Base-by-base conservation (phyloP, 2,113 vertebrate species). In the Heteronetta atricapilla region DNA sequence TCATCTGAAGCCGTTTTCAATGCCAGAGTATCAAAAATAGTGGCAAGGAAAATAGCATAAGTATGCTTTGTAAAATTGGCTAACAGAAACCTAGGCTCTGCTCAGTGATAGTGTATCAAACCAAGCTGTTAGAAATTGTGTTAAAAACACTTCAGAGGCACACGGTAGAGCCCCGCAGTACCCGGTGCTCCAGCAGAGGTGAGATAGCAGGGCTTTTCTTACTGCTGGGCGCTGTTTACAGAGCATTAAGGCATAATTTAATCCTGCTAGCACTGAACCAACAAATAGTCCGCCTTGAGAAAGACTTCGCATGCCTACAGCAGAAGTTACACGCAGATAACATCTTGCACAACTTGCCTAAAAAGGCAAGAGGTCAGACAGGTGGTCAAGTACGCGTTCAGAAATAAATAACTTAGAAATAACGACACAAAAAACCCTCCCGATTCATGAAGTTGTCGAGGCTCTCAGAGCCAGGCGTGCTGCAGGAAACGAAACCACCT, bases 41-140 rank as follows among this genome's bases (percentile, higher is more conserved):
- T 0, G 6, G 23, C 42, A n/a, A 44, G 8, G 46, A 82, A 84
- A 73, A 3, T 34, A 28, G 20, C 34, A 6, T 74, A 75, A 82
- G 15, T 1, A 16, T 1, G 7, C 46, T 74, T 74, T 1, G 6
- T 44, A 44, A 87, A 85, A 81, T 13, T 63, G 13, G 13, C 6
- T 2, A 42, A 12, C 6, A 55, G 12, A 55, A 93, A 38, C 13
- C 50, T 6, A 6, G 0, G 25, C 4, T 44, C n/a, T 8, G 31
- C 25, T 36, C 8, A 0, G 58, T 4, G 38, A 38, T 85, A 58
- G 21, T 72, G 25, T 53, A 11, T 2, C 22, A 64, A 77, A 38
- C 12, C 33, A 11, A 17, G 0, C 0, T 1, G 40, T 0, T 33
- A 46, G 70, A n/a, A 68, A 50, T 31, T 23, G 20, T 29, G 21